These are phyloP conservation scores for Xenus cinereus DNA, from an alignment of 2,113 vertebrate species.

Conservation along the genomic window DNA sequence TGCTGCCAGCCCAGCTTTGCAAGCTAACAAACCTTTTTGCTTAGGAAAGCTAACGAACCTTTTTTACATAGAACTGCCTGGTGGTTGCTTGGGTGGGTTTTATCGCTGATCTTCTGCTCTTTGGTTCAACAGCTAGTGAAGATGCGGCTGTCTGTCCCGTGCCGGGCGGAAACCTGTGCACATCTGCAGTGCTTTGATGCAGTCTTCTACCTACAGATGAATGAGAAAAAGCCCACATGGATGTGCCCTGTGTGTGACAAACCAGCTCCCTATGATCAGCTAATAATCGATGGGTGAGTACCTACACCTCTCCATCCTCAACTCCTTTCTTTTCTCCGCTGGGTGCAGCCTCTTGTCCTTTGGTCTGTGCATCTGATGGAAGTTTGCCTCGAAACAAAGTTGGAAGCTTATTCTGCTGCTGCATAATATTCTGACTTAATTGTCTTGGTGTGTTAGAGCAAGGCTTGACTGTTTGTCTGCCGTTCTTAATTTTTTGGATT, in stretches of 20 bases:
- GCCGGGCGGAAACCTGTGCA: slow-evolving; percentile 92
- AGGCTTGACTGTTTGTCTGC: neutral
- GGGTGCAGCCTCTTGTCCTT: neutral
- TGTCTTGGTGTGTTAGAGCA: neutral
- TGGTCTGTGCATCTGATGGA: neutral
- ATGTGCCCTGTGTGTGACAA: slow-evolving; percentile 98
- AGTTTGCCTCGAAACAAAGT: neutral
- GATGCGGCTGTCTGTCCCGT: slow-evolving; percentile 95
- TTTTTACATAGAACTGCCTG: neutral
- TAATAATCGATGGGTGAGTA: slow-evolving; percentile 94
- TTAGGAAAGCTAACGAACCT: neutral
- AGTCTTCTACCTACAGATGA: slow-evolving; percentile 99
- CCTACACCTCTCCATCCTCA: accelerated
- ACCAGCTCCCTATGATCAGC: slow-evolving; percentile 93
- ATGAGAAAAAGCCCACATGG: slow-evolving; percentile 99
- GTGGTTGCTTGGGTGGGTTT: neutral
- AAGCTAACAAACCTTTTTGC: neutral
- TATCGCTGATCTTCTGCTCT: neutral
- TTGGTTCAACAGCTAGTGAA: slow-evolving; percentile 87
- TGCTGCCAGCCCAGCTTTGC: neutral
- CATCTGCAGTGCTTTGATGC: slow-evolving; percentile 99
- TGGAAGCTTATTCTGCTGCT: neutral
- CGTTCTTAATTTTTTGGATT: neutral
- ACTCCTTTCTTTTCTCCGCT: accelerated
- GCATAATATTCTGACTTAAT: accelerated